Percentiles rank a stretch among this genome's conserved stretches.
phyloP scores from a whole-genome alignment of 2,888 invertebrate species.

The Philhelius pedissequus region DNA sequence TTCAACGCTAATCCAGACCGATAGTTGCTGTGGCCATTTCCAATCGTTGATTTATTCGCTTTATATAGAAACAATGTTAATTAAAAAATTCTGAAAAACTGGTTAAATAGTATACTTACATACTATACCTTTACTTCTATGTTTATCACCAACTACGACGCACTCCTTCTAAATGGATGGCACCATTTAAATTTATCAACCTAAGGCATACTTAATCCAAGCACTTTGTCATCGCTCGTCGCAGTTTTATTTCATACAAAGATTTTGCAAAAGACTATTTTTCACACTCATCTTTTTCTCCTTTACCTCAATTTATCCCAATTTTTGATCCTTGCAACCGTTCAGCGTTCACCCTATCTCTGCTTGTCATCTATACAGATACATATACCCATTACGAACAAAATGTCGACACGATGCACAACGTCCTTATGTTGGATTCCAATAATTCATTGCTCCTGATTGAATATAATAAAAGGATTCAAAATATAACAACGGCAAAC shows the following conservation, averaged over 20 bases:
- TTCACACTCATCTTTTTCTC: conserved; percentile 31
- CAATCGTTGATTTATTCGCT: no score
- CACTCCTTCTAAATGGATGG: not conserved
- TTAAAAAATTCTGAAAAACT: no score
- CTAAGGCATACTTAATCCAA: conserved; percentile 31
- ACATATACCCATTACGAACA: conserved; percentile 7
- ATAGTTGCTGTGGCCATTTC: no score
- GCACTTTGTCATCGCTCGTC: conserved; percentile 59
- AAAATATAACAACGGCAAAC: conserved; percentile 18
- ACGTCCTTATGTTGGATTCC: conserved; percentile 23
- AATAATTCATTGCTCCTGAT: conserved; percentile 53
- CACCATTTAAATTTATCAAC: conserved; percentile 51
- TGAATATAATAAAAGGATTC: conserved; percentile 38
- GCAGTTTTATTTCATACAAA: not conserved
- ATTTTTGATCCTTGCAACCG: conserved; percentile 27
- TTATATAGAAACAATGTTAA: no score
- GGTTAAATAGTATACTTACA: no score
- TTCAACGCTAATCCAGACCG: no score
- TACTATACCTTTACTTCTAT: no score
- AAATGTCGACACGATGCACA: not conserved
- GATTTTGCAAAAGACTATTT: conserved; percentile 2
- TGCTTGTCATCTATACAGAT: not conserved
- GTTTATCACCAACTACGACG: no score
- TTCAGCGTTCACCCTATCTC: conserved; percentile 23
- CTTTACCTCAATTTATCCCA: not conserved